Evolutionary conservation across 1,140 invertebrate species (phyloP).

Genomic region (Calephelis virginiensis): DNA sequence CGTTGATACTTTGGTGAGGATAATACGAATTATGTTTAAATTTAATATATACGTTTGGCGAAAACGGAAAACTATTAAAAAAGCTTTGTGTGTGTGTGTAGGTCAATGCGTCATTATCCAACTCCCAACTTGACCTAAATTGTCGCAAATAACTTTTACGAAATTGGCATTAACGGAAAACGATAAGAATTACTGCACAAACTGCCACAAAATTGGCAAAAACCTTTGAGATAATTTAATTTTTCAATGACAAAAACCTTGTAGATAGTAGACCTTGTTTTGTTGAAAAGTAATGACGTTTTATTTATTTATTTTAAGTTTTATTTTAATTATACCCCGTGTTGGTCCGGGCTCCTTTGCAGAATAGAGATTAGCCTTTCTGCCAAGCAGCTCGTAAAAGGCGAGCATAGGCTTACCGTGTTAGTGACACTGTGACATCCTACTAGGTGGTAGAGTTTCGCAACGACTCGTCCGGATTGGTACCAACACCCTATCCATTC

Average conservation of each 20-base stretch:
- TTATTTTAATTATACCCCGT: too few species aligned
- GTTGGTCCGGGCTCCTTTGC: too few species aligned
- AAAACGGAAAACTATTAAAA: background rate
- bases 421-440: too few species aligned
- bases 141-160: slow-evolving; percentile 9
- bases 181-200: background rate
- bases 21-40: background rate
- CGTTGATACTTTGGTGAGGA: too few species aligned
- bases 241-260: slow-evolving; percentile 6
- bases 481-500: too few species aligned
- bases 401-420: too few species aligned
- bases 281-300: too few species aligned
- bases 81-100: background rate
- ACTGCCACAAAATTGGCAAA: background rate
- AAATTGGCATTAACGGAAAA: slow-evolving; percentile 7
- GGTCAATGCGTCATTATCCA: slow-evolving; percentile 17
- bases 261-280: background rate
- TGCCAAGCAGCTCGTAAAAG: too few species aligned
- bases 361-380: too few species aligned
- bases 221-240: background rate
- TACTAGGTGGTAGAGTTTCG: too few species aligned
- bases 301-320: too few species aligned
- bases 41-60: background rate
- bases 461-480: too few species aligned
- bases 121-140: slow-evolving; percentile 16